phyloP scores from a whole-genome alignment of 64 coral and sea anemone species.

The Orbicella faveolata region DNA sequence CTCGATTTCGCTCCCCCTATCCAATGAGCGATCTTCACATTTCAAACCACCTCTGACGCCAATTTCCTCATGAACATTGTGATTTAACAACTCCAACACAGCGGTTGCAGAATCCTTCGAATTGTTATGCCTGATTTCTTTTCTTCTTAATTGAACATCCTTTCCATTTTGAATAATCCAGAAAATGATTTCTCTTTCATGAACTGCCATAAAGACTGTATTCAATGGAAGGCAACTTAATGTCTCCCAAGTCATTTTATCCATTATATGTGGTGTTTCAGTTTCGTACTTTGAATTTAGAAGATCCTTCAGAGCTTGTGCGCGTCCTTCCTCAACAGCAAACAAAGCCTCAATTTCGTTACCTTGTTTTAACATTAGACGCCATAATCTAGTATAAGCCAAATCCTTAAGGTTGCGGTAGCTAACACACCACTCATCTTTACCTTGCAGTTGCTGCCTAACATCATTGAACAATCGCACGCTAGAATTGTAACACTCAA shows the following conservation, averaged over 20 bases:
- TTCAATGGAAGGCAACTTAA: not conserved
- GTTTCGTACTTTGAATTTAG: not conserved
- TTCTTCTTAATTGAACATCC: not conserved
- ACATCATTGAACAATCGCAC: slow-evolving; percentile 10
- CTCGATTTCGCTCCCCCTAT: not conserved
- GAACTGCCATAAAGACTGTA: not conserved
- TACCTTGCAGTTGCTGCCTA: not conserved
- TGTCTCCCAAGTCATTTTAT: not conserved
- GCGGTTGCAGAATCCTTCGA: too few relatives aligned
- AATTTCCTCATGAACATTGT: not conserved
- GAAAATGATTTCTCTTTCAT: not conserved
- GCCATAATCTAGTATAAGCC: not conserved
- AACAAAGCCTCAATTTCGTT: not conserved
- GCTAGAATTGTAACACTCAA: not conserved
- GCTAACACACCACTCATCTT: slow-evolving; percentile 10
- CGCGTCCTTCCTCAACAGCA: slow-evolving; percentile 14
- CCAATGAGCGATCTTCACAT: slow-evolving; percentile 17
- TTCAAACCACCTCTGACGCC: not conserved
- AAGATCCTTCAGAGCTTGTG: slow-evolving; percentile 11
- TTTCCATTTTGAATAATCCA: not conserved
- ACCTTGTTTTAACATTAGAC: not conserved
- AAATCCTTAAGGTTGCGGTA: not conserved
- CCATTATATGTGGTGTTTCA: not conserved
- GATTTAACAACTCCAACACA: not conserved
- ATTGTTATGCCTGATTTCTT: not conserved